Percentiles rank a stretch among this genome's conserved stretches.
Evolutionary conservation across 1,140 invertebrate genomes (phyloP).

Genomic region (Centruroides vittatus): DNA sequence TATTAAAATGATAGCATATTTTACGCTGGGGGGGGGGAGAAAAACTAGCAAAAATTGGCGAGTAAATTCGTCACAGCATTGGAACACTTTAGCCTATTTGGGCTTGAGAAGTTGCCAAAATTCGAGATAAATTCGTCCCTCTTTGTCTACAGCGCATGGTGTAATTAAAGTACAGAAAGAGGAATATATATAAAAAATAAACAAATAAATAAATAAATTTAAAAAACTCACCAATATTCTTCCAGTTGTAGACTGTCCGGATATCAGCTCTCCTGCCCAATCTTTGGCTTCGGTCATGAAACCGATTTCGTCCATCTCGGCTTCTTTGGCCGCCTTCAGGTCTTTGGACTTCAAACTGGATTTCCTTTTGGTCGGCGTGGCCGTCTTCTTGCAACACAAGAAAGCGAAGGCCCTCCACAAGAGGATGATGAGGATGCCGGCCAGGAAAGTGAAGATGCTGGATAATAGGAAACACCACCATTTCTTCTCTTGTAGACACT

Average conservation of each 20-base stretch:
- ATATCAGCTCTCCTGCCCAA: slow-evolving; percentile 99
- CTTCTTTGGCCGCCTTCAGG: background rate
- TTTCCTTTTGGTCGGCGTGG: slow-evolving; percentile 28
- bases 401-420: slow-evolving; percentile 80
- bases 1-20: no score
- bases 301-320: slow-evolving; percentile 53
- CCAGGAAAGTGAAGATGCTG: slow-evolving; percentile 89
- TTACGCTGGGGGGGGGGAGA: no score
- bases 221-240: slow-evolving; percentile 79
- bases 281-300: slow-evolving; percentile 99
- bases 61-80: no score
- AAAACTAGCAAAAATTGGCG: no score
- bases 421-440: slow-evolving; percentile 44
- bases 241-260: slow-evolving; percentile 97
- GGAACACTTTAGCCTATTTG: no score
- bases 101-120: no score
- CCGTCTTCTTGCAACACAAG: slow-evolving; percentile 69
- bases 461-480: slow-evolving; percentile 94
- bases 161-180: no score
- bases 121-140: no score
- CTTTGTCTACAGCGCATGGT: no score
- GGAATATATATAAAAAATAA: background rate
- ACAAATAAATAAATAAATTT: background rate
- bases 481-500: slow-evolving; percentile 69
- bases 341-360: background rate